A percentile compares a stretch with the other conserved stretches of the same genome.
Conservation (phyloP, 2,113 vertebrate species). For the Thymallus thymallus region DNA sequence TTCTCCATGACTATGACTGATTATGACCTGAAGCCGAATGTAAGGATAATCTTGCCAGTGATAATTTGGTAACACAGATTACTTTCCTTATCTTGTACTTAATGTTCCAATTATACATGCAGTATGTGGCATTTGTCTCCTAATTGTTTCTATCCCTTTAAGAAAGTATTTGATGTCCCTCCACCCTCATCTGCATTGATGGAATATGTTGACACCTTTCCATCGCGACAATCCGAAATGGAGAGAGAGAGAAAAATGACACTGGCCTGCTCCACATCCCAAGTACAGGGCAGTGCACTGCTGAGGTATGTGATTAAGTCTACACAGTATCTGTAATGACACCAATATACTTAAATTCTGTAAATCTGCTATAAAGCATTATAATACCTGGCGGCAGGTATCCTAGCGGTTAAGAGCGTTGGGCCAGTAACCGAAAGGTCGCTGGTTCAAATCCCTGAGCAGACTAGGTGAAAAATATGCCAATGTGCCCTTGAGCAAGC, state of each 20-base stretch:
- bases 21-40: conserved; percentile 71
- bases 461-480: too few relatives aligned
- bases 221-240: background rate
- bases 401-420: too few relatives aligned
- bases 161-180: background rate
- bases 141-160: background rate
- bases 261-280: background rate
- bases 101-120: background rate
- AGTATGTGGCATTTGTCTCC: background rate
- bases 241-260: background rate
- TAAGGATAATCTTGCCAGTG: conserved; percentile 38
- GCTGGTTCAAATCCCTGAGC: too few relatives aligned
- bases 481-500: too few relatives aligned
- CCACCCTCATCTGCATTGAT: background rate
- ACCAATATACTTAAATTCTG: background rate
- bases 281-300: background rate
- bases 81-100: too few relatives aligned
- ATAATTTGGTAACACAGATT: too few relatives aligned
- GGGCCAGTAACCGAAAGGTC: too few relatives aligned
- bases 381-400: too few relatives aligned
- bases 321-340: background rate
- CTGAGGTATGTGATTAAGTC: background rate
- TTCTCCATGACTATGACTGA: conserved; percentile 78
- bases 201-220: conserved; percentile 1
- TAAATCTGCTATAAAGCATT: background rate